phyloP scores from a whole-genome alignment of 2,113 vertebrate species.

The Corythaeola cristata region DNA sequence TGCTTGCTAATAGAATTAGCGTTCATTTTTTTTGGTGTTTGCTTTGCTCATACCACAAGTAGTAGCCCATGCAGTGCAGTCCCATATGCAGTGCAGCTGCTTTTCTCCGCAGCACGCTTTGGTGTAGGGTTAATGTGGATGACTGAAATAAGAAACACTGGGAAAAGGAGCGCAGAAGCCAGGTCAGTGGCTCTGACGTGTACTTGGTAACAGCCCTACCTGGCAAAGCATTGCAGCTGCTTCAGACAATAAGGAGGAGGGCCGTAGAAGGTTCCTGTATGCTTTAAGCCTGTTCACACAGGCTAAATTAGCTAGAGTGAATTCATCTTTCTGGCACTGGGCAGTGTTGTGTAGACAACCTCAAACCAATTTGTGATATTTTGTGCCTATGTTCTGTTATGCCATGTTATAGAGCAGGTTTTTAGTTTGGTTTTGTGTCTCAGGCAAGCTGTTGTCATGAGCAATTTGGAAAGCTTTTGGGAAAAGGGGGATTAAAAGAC shows the following conservation, averaged over 20 bases:
- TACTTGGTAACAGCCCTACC: not conserved
- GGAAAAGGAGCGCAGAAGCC: not conserved
- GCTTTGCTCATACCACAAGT: not conserved
- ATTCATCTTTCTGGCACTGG: not conserved
- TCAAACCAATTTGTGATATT: not conserved
- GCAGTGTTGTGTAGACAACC: not conserved
- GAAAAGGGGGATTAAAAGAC: not conserved
- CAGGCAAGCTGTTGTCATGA: not conserved
- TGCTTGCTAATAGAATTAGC: not conserved
- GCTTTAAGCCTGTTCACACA: fast-evolving
- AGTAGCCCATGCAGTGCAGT: not conserved
- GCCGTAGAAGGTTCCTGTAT: not conserved
- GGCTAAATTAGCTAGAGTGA: not conserved
- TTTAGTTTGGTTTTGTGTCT: not conserved
- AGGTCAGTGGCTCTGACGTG: not conserved
- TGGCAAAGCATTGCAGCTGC: not conserved
- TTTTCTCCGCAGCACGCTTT: not conserved
- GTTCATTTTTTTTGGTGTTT: not conserved
- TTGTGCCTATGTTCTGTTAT: not conserved
- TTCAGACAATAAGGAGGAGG: not conserved
- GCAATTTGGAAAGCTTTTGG: not conserved
- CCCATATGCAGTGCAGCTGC: not conserved
- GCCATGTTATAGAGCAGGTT: not conserved
- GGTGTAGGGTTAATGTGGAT: not conserved
- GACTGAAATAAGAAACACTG: not conserved